Evolutionary conservation across 2,797 vertebrate species (phyloP).

Genomic region (Onychomys torridus): DNA sequence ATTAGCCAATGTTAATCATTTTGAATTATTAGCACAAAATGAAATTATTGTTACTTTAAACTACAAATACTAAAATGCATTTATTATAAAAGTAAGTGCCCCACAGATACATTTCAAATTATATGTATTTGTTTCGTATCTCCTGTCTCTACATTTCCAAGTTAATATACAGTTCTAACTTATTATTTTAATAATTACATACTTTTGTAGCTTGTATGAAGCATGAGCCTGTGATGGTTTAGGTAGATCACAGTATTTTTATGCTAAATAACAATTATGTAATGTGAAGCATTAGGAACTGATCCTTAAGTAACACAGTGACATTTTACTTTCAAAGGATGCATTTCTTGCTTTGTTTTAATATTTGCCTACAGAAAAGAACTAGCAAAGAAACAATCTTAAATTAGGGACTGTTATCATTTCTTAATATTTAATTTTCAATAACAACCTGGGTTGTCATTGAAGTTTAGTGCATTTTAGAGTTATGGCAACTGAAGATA

Average conservation of each 20-base stretch:
- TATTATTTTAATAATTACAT: not conserved
- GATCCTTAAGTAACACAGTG: accelerated
- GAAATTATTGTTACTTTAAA: not conserved
- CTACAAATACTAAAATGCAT: not conserved
- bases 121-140: not conserved
- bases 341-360: not conserved
- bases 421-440: not conserved
- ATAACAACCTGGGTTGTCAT: not conserved
- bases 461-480: not conserved
- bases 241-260: not conserved
- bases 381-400: not conserved
- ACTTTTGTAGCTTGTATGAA: not conserved
- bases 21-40: not conserved
- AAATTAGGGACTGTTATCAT: not conserved
- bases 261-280: not conserved
- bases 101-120: not conserved
- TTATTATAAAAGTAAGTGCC: not conserved
- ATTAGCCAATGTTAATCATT: not conserved
- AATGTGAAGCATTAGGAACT: not conserved
- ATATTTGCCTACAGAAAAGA: not conserved
- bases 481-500: not conserved
- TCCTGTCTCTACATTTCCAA: not conserved
- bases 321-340: not conserved
- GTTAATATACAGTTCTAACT: not conserved
- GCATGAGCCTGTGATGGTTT: not conserved